Conservation (phyloP, 2,888 invertebrate genomes). For the Cyrtodaria siliqua region DNA sequence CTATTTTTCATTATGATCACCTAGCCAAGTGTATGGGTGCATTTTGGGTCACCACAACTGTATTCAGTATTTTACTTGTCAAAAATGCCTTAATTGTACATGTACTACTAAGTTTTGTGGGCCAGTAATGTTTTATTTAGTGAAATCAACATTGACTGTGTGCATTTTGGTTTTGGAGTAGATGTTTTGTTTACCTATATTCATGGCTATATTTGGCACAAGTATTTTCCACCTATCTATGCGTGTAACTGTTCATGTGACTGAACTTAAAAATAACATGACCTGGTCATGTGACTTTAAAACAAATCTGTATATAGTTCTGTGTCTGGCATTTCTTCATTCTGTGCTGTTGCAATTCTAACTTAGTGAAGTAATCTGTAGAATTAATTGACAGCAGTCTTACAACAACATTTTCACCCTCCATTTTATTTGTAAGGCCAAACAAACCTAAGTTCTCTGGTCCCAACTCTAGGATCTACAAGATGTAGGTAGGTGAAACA, state of each 20-base stretch:
- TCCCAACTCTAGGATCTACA: constrained; percentile 48
- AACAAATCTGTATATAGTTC: constrained; percentile 18
- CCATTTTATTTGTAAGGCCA: constrained; percentile 68
- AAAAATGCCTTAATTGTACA: constrained; percentile 60
- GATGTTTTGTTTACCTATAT: constrained; percentile 65
- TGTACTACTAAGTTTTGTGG: constrained; percentile 63
- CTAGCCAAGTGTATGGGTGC: constrained; percentile 65
- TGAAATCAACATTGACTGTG: constrained; percentile 54
- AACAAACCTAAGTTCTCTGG: constrained; percentile 64
- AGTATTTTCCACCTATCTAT: constrained; percentile 36
- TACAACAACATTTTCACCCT: constrained; percentile 51
- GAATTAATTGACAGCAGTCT: constrained; percentile 15
- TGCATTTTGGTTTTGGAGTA: constrained; percentile 69
- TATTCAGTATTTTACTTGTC: constrained; percentile 58
- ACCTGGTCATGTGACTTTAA: constrained; percentile 13
- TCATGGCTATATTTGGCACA: constrained; percentile 64
- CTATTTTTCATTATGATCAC: constrained; percentile 64
- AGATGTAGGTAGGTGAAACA: constrained; percentile 62
- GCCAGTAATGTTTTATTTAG: constrained; percentile 64
- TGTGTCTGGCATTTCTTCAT: constrained; percentile 82
- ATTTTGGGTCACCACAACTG: constrained; percentile 66
- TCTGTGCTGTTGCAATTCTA: constrained; percentile 70
- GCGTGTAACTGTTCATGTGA: constrained; percentile 27
- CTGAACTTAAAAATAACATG: background rate
- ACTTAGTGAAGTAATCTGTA: background rate